phyloP scores from a whole-genome alignment of 2,797 vertebrate genomes.

The Triplophysa bombifrons region DNA sequence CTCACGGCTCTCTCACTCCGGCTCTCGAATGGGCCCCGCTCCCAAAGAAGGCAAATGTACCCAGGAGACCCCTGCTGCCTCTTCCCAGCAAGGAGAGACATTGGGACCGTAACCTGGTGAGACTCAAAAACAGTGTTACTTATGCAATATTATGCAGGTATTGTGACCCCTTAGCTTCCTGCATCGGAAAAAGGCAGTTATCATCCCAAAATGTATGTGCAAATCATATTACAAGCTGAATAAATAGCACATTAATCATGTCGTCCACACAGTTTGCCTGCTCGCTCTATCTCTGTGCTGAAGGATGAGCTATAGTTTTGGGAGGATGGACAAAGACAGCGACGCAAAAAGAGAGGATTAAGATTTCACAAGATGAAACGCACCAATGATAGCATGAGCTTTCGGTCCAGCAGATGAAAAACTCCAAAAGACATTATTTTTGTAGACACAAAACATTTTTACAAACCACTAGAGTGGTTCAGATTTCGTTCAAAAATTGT shows the following conservation, averaged over 20 bases:
- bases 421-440: neutral
- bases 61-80: conserved; percentile 11
- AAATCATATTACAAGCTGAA: neutral
- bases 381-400: neutral
- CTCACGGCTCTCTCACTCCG: conserved; percentile 73
- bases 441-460: neutral
- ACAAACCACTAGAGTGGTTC: neutral
- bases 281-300: neutral
- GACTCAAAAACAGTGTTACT: neutral
- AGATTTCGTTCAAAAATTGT: neutral
- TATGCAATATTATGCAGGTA: neutral
- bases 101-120: conserved; percentile 50
- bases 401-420: neutral
- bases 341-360: neutral
- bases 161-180: neutral
- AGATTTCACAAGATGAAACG: neutral
- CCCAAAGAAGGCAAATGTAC: conserved; percentile 35
- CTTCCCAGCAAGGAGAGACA: conserved; percentile 54
- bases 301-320: neutral
- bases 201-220: neutral
- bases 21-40: conserved; percentile 46
- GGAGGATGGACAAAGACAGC: conserved; percentile 2
- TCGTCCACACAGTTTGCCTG: neutral
- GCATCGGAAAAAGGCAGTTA: neutral
- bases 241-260: neutral